Percentiles rank a stretch among this genome's conserved stretches.
These are phyloP conservation scores for Nesidiocoris tenuis DNA, from an alignment of 2,888 invertebrate genomes.

Conservation along the genomic window DNA sequence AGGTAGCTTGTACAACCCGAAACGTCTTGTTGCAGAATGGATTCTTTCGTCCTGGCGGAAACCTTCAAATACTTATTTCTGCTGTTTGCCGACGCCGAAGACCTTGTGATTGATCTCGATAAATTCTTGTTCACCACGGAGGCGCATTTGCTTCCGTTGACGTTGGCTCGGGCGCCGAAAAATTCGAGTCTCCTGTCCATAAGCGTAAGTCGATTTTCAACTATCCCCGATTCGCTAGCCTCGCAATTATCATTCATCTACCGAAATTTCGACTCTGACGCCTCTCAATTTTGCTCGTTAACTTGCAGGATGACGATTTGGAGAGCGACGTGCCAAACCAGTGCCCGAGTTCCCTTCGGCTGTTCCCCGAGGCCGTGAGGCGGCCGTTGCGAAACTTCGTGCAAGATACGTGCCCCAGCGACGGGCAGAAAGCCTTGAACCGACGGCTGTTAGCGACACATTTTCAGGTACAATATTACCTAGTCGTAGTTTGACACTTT, in stretches of 20 bases:
- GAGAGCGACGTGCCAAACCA: conserved; percentile 47
- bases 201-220: conserved; percentile 23
- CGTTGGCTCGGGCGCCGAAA: conserved; percentile 62
- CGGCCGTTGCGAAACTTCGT: conserved; percentile 82
- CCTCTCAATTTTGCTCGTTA: not conserved
- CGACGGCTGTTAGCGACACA: conserved; percentile 50
- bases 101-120: conserved; percentile 77
- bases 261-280: no score
- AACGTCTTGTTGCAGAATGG: conserved; percentile 78
- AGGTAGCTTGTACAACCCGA: no score
- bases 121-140: conserved; percentile 91
- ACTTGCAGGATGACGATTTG: conserved; percentile 43
- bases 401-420: conserved; percentile 72
- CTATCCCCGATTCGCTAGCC: no score
- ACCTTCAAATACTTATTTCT: conserved; percentile 96
- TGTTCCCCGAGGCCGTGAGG: conserved; percentile 80
- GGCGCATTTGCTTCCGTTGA: conserved; percentile 90
- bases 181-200: conserved; percentile 44
- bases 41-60: conserved; percentile 95
- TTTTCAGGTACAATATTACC: conserved; percentile 48
- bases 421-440: conserved; percentile 22
- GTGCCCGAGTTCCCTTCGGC: conserved; percentile 81
- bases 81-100: conserved; percentile 84
- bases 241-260: no score
- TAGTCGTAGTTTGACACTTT: conserved; percentile 22